phyloP scores from a whole-genome alignment of 1,140 invertebrate species.

The Episyrphus balteatus region DNA sequence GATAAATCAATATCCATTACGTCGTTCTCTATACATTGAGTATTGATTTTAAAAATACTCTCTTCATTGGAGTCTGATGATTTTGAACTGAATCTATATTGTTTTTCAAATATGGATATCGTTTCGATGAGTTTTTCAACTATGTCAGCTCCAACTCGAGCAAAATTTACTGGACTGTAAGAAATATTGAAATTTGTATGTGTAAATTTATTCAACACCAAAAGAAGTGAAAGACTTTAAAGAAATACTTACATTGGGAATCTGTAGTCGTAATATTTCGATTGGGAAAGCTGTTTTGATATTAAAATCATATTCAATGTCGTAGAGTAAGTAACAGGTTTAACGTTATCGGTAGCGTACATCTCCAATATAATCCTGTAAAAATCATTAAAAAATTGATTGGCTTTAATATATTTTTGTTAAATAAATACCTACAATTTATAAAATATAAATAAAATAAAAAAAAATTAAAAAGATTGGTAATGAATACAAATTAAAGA shows the following conservation, averaged over 20 bases:
- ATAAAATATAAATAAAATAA: too few relatives aligned
- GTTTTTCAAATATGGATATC: conserved; percentile 24
- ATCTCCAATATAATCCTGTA: conserved; percentile 32
- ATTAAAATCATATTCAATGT: conserved; percentile 31
- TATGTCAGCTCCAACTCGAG: conserved; percentile 32
- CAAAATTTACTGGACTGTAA: conserved; percentile 28
- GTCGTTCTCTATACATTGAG: conserved; percentile 11
- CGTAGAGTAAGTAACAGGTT: conserved; percentile 27
- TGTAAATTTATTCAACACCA: too few relatives aligned
- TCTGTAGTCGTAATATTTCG: conserved; percentile 31
- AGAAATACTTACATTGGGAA: conserved; percentile 28
- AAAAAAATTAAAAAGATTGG: too few relatives aligned
- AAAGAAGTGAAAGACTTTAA: too few relatives aligned
- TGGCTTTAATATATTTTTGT: too few relatives aligned
- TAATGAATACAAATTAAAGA: too few relatives aligned
- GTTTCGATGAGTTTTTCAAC: conserved; percentile 26
- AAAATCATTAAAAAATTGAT: too few relatives aligned
- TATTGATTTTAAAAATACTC: background rate
- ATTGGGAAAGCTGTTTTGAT: conserved; percentile 17
- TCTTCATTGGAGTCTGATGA: conserved; percentile 13
- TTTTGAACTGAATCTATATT: conserved; percentile 22
- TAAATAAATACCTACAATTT: too few relatives aligned
- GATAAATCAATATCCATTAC: conserved; percentile 26
- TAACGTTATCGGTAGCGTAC: conserved; percentile 23
- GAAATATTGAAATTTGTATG: background rate